Evolutionary conservation across 2,797 vertebrate species (phyloP).

Genomic region (Pseudochromis fuscus): DNA sequence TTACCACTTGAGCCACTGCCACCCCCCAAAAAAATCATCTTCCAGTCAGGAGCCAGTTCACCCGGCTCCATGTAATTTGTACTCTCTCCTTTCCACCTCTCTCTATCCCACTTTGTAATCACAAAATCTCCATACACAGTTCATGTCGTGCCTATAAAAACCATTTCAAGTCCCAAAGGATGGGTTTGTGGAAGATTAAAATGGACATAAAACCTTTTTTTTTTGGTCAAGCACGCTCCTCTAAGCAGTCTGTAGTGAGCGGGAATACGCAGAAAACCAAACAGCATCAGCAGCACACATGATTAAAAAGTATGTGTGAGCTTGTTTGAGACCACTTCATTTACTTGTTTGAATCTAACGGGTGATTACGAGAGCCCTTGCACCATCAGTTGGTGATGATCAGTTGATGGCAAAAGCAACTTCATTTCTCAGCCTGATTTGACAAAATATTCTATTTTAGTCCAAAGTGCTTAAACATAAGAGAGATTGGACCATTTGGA

Average conservation of each 20-base stretch:
- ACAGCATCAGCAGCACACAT: slow-evolving; percentile 33
- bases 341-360: slow-evolving; percentile 42
- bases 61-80: neutral
- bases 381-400: slow-evolving; percentile 36
- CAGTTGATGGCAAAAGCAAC: slow-evolving; percentile 40
- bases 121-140: slow-evolving; percentile 2
- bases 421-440: slow-evolving; percentile 17
- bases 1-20: too few relatives aligned
- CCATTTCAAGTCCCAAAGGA: slow-evolving; percentile 12
- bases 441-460: slow-evolving; percentile 23
- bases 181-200: slow-evolving; percentile 22
- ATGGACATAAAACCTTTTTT: slow-evolving; percentile 33
- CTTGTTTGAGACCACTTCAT: slow-evolving; percentile 44
- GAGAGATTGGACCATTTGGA: slow-evolving; percentile 20
- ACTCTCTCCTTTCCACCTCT: neutral
- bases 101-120: neutral
- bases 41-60: neutral
- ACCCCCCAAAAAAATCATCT: too few relatives aligned
- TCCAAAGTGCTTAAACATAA: slow-evolving; percentile 19
- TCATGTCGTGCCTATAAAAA: slow-evolving; percentile 22
- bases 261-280: slow-evolving; percentile 20
- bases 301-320: slow-evolving; percentile 38
- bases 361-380: slow-evolving; percentile 50
- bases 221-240: slow-evolving; percentile 22
- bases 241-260: slow-evolving; percentile 28